Conservation (phyloP, 2,797 vertebrate species). For the Thripadectes ignobilis region DNA sequence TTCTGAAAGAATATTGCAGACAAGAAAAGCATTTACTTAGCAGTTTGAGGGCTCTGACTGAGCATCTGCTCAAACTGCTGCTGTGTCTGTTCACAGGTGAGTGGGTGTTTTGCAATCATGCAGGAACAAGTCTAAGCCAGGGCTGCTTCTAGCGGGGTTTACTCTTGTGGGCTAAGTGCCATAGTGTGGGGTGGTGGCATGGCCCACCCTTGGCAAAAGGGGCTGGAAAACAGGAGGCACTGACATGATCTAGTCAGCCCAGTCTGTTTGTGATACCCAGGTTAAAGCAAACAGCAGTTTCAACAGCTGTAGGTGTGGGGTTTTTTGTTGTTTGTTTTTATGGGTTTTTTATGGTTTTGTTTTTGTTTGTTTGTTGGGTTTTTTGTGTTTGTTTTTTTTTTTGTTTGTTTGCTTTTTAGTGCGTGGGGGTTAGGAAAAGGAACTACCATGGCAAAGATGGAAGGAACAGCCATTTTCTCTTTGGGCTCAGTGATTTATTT, state of each 20-base stretch:
- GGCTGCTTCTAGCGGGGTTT: background rate
- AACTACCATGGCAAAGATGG: background rate
- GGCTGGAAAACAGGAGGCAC: background rate
- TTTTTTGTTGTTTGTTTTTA: background rate
- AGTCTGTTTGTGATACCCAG: background rate
- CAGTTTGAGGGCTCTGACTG: background rate
- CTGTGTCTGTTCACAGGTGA: background rate
- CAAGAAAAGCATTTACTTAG: background rate
- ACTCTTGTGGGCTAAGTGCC: background rate
- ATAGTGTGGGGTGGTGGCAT: background rate
- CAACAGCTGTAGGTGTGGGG: background rate
- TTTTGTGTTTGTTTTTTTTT: background rate
- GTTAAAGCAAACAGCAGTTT: background rate
- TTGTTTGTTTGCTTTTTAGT: fast-evolving
- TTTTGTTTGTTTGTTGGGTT: background rate
- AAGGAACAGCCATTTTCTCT: background rate
- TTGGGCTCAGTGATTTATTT: background rate
- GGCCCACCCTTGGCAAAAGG: background rate
- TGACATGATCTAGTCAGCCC: background rate
- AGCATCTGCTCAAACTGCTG: background rate
- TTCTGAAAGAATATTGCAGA: background rate
- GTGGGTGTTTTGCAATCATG: background rate
- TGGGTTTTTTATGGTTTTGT: no score
- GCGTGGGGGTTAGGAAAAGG: background rate
- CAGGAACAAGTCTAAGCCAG: background rate